Evolutionary conservation across 2,888 invertebrate species (phyloP).

Genomic region (Drosophila gaucha): DNA sequence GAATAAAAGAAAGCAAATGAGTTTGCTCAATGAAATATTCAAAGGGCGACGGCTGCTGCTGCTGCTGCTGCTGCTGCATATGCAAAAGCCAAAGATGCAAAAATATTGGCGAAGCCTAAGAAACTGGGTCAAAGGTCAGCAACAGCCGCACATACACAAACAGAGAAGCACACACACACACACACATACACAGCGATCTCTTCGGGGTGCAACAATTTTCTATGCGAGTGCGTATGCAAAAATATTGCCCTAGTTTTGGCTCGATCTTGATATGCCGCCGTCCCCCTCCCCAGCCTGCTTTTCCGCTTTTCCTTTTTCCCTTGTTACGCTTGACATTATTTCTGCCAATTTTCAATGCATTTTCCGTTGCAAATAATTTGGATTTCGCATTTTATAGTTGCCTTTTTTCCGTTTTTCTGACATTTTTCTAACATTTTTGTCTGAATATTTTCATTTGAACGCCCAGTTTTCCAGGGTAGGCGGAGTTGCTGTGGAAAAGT

Average conservation of each 20-base stretch:
- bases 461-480: conserved; percentile 33
- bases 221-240: conserved; percentile 75
- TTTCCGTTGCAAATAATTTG: conserved; percentile 62
- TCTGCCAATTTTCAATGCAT: conserved; percentile 69
- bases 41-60: conserved; percentile 46
- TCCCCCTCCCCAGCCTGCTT: conserved; percentile 14
- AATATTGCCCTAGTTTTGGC: conserved; percentile 35
- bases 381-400: conserved; percentile 54
- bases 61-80: conserved; percentile 39
- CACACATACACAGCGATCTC: conserved; percentile 8
- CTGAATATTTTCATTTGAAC: conserved; percentile 41
- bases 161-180: conserved; percentile 23
- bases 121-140: conserved; percentile 71
- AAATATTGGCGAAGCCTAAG: conserved; percentile 65
- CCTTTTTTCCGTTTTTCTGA: conserved; percentile 38
- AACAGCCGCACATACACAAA: conserved; percentile 32
- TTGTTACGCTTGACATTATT: conserved; percentile 74
- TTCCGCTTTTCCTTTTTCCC: conserved; percentile 20
- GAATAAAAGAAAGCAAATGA: conserved; percentile 60
- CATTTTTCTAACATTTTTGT: conserved; percentile 52
- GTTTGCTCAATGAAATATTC: conserved; percentile 59
- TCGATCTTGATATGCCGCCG: conserved; percentile 20
- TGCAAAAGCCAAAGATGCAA: conserved; percentile 64
- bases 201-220: conserved; percentile 63
- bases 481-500: conserved; percentile 25